These are phyloP conservation scores for Formica exsecta DNA, from an alignment of 1,140 invertebrate genomes.

Conservation along the genomic window DNA sequence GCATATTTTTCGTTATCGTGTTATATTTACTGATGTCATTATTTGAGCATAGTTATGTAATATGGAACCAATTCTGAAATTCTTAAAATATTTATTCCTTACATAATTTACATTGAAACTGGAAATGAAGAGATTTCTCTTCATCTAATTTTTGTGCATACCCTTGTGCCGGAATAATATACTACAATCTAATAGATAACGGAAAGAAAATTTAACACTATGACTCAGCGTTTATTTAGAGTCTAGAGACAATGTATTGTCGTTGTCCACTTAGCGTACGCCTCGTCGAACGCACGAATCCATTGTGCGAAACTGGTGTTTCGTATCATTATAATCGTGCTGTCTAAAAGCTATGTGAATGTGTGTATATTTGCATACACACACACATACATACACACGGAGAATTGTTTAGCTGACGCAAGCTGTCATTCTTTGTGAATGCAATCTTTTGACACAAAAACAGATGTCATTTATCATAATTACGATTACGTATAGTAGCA, in stretches of 20 bases:
- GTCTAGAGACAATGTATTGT: neutral
- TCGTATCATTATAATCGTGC: neutral
- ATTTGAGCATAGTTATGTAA: neutral
- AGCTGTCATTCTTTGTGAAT: too few species aligned
- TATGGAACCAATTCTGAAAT: neutral
- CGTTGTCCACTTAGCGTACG: slow-evolving; percentile 2
- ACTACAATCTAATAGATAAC: neutral
- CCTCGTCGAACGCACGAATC: neutral
- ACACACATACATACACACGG: too few species aligned
- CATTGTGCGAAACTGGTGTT: slow-evolving; percentile 2
- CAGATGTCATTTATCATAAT: too few species aligned
- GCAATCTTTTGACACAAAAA: too few species aligned
- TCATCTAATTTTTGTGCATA: neutral
- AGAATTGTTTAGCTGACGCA: too few species aligned
- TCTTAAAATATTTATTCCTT: slow-evolving; percentile 10
- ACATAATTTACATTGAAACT: slow-evolving; percentile 2
- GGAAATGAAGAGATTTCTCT: neutral
- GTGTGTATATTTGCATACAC: too few species aligned
- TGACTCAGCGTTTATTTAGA: slow-evolving; percentile 28
- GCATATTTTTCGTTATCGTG: too few species aligned
- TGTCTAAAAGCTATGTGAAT: neutral
- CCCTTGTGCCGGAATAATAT: neutral
- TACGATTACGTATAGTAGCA: too few species aligned
- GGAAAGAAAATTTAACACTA: neutral
- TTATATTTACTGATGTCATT: neutral